Evolutionary conservation across 2,888 invertebrate genomes (phyloP).

Genomic region (Atethmia centrago): DNA sequence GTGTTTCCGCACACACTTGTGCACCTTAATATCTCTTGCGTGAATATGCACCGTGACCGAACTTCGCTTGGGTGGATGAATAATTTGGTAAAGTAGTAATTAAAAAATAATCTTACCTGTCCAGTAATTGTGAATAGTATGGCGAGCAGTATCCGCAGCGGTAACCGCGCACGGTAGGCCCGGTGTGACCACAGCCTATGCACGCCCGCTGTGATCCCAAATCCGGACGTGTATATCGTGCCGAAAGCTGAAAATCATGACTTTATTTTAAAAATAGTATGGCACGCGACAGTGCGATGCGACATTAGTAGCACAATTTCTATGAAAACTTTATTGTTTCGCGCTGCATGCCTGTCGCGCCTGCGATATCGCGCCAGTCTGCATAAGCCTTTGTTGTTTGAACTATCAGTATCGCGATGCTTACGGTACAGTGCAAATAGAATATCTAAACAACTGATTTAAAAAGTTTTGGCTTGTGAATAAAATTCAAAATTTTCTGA

Average conservation of each 20-base stretch:
- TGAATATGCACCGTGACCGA: neutral
- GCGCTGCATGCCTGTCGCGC: no score
- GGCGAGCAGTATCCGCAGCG: constrained; percentile 92
- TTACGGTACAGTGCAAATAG: neutral
- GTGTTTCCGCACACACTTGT: neutral
- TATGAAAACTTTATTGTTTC: no score
- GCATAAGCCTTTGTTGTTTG: neutral
- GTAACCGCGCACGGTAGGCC: constrained; percentile 94
- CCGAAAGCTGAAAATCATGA: constrained; percentile 80
- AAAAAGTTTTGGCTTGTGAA: neutral
- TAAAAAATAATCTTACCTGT: constrained; percentile 86
- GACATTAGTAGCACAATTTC: no score
- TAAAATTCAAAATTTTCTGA: no score
- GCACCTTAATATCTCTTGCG: neutral
- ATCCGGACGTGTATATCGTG: constrained; percentile 93
- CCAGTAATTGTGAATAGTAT: constrained; percentile 95
- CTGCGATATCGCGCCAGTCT: no score
- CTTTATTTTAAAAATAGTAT: neutral
- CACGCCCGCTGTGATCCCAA: constrained; percentile 95
- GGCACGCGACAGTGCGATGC: no score
- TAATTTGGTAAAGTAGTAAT: neutral
- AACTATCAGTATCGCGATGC: neutral
- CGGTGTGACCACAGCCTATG: constrained; percentile 95
- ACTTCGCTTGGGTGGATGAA: neutral
- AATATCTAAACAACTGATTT: neutral